A percentile compares a stretch with the other conserved stretches of the same genome.
These are phyloP conservation scores for Coleophora deauratella DNA, from an alignment of 2,888 invertebrate genomes.

Conservation along the genomic window DNA sequence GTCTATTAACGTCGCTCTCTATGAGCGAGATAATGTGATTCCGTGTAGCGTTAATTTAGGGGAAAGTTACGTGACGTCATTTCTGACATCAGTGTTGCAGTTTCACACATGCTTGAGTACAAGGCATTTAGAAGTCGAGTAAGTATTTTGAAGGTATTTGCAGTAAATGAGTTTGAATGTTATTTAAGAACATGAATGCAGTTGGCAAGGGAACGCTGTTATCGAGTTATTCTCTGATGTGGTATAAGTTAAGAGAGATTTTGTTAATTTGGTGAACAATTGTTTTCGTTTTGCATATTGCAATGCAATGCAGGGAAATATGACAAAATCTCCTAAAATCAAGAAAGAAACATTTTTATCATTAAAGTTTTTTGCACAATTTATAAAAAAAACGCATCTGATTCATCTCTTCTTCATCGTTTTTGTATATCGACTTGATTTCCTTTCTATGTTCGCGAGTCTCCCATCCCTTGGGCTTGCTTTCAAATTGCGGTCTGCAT, in stretches of 20 bases:
- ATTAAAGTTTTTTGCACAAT: too few species aligned
- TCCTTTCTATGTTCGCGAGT: slow-evolving; percentile 19
- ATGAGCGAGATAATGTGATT: too few species aligned
- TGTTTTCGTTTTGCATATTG: too few species aligned
- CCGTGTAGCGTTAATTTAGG: too few species aligned
- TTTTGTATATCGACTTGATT: background rate
- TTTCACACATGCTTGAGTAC: background rate
- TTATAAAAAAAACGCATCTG: too few species aligned
- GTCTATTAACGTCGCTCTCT: too few species aligned
- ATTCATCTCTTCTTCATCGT: too few species aligned
- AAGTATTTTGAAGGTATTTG: slow-evolving; percentile 8
- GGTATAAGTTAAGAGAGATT: slow-evolving; percentile 42
- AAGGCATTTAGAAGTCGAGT: slow-evolving; percentile 5
- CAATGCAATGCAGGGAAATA: too few species aligned
- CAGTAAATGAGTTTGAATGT: slow-evolving; percentile 40
- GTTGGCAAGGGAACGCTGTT: slow-evolving; percentile 49
- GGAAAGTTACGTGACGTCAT: background rate
- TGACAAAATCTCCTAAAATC: too few species aligned
- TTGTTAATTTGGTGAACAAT: too few species aligned
- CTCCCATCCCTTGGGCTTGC: slow-evolving; percentile 17
- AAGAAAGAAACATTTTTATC: too few species aligned
- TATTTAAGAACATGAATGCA: slow-evolving; percentile 28
- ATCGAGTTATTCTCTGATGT: slow-evolving; percentile 42
- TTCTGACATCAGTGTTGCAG: background rate
- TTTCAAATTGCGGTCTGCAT: slow-evolving; percentile 40